Percentiles rank a stretch among this genome's conserved stretches.
phyloP scores from a whole-genome alignment of 2,888 invertebrate species.

The Acheta domesticus region DNA sequence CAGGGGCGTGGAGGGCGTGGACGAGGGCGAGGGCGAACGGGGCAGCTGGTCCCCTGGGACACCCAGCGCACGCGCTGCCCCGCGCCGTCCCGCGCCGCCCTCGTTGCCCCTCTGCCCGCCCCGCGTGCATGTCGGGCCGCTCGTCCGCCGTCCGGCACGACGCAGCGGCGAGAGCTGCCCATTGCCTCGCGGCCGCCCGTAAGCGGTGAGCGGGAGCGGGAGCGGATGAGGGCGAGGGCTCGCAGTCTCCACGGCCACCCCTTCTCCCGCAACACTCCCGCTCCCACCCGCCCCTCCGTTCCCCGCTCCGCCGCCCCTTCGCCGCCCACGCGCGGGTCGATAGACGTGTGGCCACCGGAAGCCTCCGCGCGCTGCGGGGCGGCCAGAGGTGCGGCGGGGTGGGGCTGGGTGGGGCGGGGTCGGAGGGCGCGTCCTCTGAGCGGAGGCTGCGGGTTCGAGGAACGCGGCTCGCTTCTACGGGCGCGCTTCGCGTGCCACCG shows the following conservation, averaged over 20 bases:
- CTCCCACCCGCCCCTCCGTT: neutral
- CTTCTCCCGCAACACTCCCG: neutral
- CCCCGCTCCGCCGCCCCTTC: neutral
- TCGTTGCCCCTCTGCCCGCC: too few species aligned
- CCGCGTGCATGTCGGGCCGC: too few species aligned
- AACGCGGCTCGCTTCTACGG: neutral
- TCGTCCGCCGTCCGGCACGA: too few species aligned
- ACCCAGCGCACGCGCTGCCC: neutral
- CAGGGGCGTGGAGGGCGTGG: neutral
- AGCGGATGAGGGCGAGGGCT: neutral
- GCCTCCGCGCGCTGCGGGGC: neutral
- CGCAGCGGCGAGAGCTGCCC: too few species aligned
- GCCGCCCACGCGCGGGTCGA: neutral
- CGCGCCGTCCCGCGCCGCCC: too few species aligned
- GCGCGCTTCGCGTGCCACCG: neutral
- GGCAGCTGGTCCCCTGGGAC: neutral
- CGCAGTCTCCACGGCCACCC: neutral
- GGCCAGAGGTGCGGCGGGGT: neutral
- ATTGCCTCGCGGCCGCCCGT: neutral
- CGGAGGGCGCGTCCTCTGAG: neutral
- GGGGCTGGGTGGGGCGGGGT: neutral
- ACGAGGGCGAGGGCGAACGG: neutral
- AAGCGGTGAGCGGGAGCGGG: neutral
- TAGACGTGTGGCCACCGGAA: neutral
- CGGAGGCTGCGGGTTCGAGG: conserved; percentile 9